Evolutionary conservation across 1,140 invertebrate species (phyloP).

Genomic region (Saccostrea echinata): DNA sequence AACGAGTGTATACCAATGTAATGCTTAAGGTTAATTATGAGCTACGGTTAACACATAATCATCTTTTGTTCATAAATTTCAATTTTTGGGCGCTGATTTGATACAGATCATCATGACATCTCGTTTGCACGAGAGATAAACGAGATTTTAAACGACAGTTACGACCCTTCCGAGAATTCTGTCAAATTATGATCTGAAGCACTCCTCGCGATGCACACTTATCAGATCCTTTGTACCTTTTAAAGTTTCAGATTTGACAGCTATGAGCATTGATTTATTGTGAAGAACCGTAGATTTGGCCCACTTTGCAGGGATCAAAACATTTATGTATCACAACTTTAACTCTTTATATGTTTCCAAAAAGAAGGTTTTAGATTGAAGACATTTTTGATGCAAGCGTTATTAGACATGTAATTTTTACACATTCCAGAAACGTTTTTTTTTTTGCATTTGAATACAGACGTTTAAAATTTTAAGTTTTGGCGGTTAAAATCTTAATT

Average conservation of each 20-base stretch:
- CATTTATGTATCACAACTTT: constrained; percentile 26
- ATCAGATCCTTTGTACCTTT: constrained; percentile 20
- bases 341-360: neutral
- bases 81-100: constrained; percentile 29
- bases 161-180: constrained; percentile 29
- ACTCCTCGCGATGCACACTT: constrained; percentile 3
- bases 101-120: constrained; percentile 34
- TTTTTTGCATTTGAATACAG: neutral
- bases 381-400: neutral
- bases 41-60: neutral
- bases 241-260: constrained; percentile 23
- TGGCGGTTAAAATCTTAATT: neutral
- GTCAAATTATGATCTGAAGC: constrained; percentile 31
- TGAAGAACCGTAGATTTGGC: neutral
- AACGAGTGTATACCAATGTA: neutral
- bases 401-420: neutral
- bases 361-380: neutral
- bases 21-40: neutral
- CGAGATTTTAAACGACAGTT: constrained; percentile 14
- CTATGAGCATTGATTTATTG: constrained; percentile 31
- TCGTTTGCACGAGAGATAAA: constrained; percentile 36
- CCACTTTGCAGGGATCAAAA: neutral
- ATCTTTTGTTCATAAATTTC: constrained; percentile 29
- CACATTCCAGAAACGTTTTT: neutral
- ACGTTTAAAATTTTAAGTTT: neutral